Conservation (phyloP, 2,797 vertebrate genomes). For the Bothrops alternatus region DNA sequence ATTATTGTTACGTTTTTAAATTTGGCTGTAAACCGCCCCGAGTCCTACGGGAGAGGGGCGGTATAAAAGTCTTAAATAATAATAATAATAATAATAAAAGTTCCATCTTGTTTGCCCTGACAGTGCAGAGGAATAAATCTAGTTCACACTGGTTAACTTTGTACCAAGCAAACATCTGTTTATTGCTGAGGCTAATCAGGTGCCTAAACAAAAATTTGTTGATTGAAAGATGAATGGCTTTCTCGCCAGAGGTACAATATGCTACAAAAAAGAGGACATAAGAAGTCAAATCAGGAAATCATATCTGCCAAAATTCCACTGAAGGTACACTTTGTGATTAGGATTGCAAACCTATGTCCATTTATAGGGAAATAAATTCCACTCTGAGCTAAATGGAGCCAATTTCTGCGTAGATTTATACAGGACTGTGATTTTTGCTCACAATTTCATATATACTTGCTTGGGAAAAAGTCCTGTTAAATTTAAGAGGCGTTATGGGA, state of each 20-base stretch:
- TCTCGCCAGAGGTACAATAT: not conserved
- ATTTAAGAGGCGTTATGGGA: not conserved
- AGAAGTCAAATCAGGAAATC: not conserved
- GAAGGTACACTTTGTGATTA: not conserved
- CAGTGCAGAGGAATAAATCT: not conserved
- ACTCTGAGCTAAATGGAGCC: not conserved
- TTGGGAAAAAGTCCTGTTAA: not conserved
- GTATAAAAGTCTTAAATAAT: no score
- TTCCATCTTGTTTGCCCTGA: not conserved
- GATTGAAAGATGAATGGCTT: not conserved
- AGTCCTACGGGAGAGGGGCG: no score
- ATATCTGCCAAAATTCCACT: not conserved
- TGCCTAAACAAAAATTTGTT: not conserved
- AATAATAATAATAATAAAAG: no score
- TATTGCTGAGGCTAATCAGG: not conserved
- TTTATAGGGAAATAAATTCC: not conserved
- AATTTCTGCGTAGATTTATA: not conserved
- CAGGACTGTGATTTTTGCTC: not conserved
- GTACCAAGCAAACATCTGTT: not conserved
- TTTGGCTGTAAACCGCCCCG: no score
- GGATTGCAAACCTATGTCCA: not conserved
- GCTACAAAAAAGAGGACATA: not conserved
- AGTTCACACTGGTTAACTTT: not conserved
- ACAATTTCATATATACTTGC: not conserved
- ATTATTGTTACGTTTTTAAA: no score